phyloP scores from a whole-genome alignment of 1,140 invertebrate species.

The Sminthurinus signatus region DNA sequence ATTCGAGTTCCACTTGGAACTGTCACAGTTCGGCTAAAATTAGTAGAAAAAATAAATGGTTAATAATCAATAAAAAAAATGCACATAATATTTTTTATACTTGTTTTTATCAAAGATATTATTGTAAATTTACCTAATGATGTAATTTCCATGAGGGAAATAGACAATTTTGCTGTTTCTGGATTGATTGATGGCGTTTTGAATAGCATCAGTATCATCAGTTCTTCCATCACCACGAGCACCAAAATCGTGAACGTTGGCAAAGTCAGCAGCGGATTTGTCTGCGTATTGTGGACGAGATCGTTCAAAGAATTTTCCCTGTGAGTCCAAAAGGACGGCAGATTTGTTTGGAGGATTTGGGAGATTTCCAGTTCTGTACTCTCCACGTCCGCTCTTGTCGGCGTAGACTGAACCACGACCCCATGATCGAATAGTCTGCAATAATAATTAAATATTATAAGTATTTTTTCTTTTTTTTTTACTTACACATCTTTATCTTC shows the following conservation, averaged over 20 bases:
- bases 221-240: constrained; percentile 27
- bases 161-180: constrained; percentile 27
- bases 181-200: constrained; percentile 25
- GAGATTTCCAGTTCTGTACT: constrained; percentile 6
- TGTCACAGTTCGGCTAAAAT: constrained; percentile 25
- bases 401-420: constrained; percentile 31
- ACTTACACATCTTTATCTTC: too few relatives aligned
- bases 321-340: constrained; percentile 18
- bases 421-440: constrained; percentile 18
- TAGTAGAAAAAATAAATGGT: too few relatives aligned
- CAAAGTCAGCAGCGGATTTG: constrained; percentile 18
- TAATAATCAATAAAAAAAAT: too few relatives aligned
- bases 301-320: constrained; percentile 31
- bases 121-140: constrained; percentile 15
- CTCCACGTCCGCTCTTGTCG: constrained; percentile 14
- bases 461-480: background rate
- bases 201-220: constrained; percentile 35
- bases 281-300: constrained; percentile 32
- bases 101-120: too few relatives aligned
- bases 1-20: constrained; percentile 27
- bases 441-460: too few relatives aligned
- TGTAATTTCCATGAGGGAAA: constrained; percentile 32
- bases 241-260: constrained; percentile 22
- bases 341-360: constrained; percentile 18
- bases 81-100: too few relatives aligned